phyloP scores from a whole-genome alignment of 2,797 vertebrate genomes.

The Myotis planiceps region DNA sequence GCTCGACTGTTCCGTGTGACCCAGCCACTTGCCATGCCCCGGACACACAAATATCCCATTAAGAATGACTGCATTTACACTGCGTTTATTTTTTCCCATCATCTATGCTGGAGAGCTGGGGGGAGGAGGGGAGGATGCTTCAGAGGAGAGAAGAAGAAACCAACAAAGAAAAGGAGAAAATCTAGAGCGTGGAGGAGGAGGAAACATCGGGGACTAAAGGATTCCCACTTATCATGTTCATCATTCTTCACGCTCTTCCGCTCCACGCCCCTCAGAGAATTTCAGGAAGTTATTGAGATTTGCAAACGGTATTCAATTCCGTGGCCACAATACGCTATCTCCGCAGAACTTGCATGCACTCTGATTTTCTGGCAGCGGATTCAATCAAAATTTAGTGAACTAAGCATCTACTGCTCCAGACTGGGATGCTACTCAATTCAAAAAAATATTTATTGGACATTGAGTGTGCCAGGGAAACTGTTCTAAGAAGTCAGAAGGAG shows the following conservation, averaged over 20 bases:
- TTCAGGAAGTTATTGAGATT: background rate
- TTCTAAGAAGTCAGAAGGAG: background rate
- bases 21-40: background rate
- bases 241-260: background rate
- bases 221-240: background rate
- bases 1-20: background rate
- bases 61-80: background rate
- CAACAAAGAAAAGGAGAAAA: background rate
- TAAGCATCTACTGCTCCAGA: background rate
- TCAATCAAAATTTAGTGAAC: background rate
- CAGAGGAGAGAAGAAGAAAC: background rate
- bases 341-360: fast-evolving
- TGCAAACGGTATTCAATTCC: background rate
- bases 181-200: background rate
- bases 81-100: background rate
- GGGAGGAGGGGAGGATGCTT: no score
- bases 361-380: background rate
- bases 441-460: background rate
- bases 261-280: background rate
- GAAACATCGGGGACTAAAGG: background rate
- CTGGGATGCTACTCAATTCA: background rate
- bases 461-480: background rate
- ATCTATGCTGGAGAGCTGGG: background rate
- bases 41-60: background rate
- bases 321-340: background rate